Evolutionary conservation across 2,113 vertebrate species (phyloP).

Genomic region (Ibidorhyncha struthersii): DNA sequence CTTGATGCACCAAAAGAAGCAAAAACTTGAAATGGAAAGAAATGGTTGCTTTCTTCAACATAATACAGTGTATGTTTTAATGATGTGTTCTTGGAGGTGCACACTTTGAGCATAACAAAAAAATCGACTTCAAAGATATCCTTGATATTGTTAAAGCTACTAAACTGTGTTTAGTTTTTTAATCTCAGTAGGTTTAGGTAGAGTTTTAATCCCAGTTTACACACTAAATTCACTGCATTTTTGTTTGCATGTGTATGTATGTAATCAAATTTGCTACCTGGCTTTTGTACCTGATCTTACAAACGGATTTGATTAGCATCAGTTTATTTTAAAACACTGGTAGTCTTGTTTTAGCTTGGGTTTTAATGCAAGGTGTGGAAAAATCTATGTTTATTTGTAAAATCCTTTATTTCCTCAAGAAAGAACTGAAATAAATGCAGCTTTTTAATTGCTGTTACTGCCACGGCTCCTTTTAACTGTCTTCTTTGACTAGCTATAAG

Average conservation of each 20-base stretch:
- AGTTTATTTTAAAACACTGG: neutral
- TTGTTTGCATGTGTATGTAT: accelerated
- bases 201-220: neutral
- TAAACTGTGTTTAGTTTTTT: neutral
- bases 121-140: neutral
- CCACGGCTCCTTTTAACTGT: neutral
- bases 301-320: neutral
- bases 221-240: neutral
- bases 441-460: neutral
- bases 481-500: neutral
- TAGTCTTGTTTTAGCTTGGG: neutral
- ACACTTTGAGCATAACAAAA: accelerated
- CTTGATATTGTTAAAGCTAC: neutral
- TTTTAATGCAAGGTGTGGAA: neutral
- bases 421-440: neutral
- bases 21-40: neutral
- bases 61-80: neutral
- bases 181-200: neutral
- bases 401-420: neutral
- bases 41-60: accelerated
- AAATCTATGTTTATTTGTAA: accelerated
- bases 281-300: neutral
- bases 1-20: neutral
- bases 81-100: neutral
- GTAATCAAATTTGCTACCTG: neutral